phyloP scores from a whole-genome alignment of 2,113 vertebrate species.

The Phocoena phocoena region DNA sequence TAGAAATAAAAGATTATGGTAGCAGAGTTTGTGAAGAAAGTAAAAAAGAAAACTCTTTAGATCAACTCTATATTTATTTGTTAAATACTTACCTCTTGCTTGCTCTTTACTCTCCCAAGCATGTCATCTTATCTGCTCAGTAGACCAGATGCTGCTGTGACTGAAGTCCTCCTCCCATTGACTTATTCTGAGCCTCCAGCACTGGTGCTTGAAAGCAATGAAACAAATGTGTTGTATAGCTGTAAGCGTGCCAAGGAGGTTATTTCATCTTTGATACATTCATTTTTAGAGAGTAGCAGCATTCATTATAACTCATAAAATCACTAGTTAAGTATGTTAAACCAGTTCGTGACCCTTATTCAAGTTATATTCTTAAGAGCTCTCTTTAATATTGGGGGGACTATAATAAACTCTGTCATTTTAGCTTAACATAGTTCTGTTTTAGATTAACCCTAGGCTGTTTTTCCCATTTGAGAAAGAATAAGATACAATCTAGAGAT shows the following conservation, averaged over 20 bases:
- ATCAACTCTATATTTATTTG: conserved; percentile 1
- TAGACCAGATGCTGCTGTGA: neutral
- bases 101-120: neutral
- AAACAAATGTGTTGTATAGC: conserved; percentile 55
- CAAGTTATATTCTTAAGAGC: conserved; percentile 8
- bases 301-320: conserved; percentile 57
- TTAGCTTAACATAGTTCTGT: conserved; percentile 42
- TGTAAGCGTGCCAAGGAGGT: conserved; percentile 70
- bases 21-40: conserved; percentile 50
- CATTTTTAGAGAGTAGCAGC: neutral
- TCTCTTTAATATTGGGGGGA: conserved; percentile 21
- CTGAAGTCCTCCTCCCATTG: conserved; percentile 53
- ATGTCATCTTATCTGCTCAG: neutral
- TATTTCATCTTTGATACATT: conserved; percentile 66
- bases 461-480: conserved; percentile 38
- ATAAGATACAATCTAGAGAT: conserved; percentile 38
- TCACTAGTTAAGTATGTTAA: neutral
- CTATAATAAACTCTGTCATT: conserved; percentile 27
- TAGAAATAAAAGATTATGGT: conserved; percentile 41
- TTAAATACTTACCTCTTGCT: conserved; percentile 2
- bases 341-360: conserved; percentile 35
- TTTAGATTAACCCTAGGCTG: neutral
- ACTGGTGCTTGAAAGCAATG: conserved; percentile 58
- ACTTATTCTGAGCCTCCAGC: conserved; percentile 67
- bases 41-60: neutral